These are phyloP conservation scores for Troides oblongomaculatus DNA, from an alignment of 2,888 invertebrate genomes.

Conservation along the genomic window DNA sequence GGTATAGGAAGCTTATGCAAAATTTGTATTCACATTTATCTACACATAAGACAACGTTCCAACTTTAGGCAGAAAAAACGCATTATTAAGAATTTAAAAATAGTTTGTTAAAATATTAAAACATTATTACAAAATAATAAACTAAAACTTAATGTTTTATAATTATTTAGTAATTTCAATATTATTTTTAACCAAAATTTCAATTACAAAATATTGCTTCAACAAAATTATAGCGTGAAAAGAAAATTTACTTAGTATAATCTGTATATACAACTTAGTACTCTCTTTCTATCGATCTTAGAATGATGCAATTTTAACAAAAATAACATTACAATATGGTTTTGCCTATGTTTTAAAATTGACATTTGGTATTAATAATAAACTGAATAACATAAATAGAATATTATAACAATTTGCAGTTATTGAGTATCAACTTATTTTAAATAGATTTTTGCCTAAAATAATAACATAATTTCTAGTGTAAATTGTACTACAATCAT, in stretches of 20 bases:
- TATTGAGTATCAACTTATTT: too few species aligned
- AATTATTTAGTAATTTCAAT: not conserved
- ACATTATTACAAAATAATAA: not conserved
- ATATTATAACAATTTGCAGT: too few species aligned
- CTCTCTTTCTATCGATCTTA: constrained; percentile 12
- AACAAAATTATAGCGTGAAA: constrained; percentile 10
- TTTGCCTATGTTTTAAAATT: too few species aligned
- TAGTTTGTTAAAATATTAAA: not conserved
- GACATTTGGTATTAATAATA: too few species aligned
- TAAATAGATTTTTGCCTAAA: too few species aligned
- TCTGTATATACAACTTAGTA: not conserved
- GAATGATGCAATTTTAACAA: constrained; percentile 29
- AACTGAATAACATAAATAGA: too few species aligned
- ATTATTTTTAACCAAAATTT: not conserved
- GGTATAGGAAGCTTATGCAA: constrained; percentile 6
- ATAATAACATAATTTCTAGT: too few species aligned
- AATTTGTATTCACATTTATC: constrained; percentile 20
- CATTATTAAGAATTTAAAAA: not conserved
- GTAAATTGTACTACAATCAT: too few species aligned
- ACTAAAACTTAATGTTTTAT: not conserved
- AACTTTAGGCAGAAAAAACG: not conserved
- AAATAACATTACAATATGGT: constrained; percentile 6
- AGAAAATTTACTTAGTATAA: not conserved
- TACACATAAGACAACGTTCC: constrained; percentile 23
- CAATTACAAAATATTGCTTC: not conserved